Percentiles rank a stretch among this genome's conserved stretches.
Conservation (phyloP, 2,113 vertebrate genomes). For the Antigone vipio region DNA sequence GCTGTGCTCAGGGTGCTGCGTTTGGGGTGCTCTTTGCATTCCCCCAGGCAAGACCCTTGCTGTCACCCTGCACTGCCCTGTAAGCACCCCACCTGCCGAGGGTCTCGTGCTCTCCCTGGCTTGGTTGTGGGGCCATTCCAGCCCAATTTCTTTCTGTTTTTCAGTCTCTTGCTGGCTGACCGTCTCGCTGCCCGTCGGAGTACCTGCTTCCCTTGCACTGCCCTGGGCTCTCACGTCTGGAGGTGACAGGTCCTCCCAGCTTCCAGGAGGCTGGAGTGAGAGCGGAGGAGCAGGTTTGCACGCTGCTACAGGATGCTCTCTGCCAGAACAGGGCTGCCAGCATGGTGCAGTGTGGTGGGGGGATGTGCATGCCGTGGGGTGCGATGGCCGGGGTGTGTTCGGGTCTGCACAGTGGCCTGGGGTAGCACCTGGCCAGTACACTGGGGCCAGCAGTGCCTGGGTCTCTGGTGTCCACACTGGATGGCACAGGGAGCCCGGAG, state of each 20-base stretch:
- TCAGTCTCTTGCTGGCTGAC: neutral
- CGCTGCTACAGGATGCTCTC: neutral
- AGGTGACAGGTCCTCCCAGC: neutral
- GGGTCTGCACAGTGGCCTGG: neutral
- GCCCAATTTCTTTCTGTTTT: neutral
- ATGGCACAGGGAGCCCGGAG: neutral
- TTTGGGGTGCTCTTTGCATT: neutral
- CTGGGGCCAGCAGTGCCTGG: neutral
- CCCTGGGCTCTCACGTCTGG: neutral
- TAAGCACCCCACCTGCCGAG: neutral
- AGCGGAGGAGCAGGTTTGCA: neutral
- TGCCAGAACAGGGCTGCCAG: neutral
- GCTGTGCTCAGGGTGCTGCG: neutral
- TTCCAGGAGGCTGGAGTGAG: neutral
- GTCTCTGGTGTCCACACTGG: rapidly evolving
- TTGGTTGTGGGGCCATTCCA: neutral
- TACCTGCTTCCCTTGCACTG: too few species aligned
- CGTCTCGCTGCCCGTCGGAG: neutral
- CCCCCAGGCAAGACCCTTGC: neutral
- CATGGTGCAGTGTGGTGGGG: rapidly evolving
- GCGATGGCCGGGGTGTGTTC: rapidly evolving
- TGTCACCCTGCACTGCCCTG: neutral
- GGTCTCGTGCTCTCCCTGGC: neutral
- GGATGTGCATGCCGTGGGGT: neutral
- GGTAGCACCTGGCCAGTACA: neutral